Conservation (phyloP, 2,797 vertebrate species). For the Carduelis carduelis region DNA sequence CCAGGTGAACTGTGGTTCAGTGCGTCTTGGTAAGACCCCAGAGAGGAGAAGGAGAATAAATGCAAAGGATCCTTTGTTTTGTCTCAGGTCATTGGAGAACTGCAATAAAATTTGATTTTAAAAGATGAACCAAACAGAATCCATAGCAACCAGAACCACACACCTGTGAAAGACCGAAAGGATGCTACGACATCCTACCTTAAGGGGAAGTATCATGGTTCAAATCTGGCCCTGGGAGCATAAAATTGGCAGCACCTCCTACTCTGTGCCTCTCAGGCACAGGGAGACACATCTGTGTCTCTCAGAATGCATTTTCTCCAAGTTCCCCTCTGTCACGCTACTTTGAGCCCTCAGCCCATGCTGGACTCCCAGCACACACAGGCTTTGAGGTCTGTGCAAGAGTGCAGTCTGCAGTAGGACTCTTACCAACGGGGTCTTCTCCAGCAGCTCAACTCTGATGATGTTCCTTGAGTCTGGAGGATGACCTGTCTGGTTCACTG, state of each 20-base stretch:
- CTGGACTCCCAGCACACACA: neutral
- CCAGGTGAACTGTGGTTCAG: neutral
- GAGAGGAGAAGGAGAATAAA: neutral
- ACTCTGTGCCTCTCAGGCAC: neutral
- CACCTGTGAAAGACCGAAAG: neutral
- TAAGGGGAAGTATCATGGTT: neutral
- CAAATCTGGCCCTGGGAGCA: neutral
- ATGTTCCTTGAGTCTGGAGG: neutral
- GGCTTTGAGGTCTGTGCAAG: neutral
- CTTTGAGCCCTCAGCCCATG: neutral
- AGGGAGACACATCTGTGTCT: neutral
- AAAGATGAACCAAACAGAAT: neutral
- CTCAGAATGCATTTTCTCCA: neutral
- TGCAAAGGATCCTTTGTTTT: neutral
- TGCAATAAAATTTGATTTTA: neutral
- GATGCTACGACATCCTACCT: neutral
- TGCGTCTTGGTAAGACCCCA: neutral
- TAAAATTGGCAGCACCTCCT: neutral
- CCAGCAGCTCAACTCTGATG: fast-evolving
- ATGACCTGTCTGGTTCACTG: fast-evolving
- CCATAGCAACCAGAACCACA: neutral
- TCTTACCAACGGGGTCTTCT: neutral
- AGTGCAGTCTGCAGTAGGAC: neutral
- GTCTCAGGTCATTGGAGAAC: neutral
- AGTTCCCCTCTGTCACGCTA: neutral